Evolutionary conservation across 2,888 invertebrate genomes (phyloP).

Genomic region (Leptodirus hochenwartii): DNA sequence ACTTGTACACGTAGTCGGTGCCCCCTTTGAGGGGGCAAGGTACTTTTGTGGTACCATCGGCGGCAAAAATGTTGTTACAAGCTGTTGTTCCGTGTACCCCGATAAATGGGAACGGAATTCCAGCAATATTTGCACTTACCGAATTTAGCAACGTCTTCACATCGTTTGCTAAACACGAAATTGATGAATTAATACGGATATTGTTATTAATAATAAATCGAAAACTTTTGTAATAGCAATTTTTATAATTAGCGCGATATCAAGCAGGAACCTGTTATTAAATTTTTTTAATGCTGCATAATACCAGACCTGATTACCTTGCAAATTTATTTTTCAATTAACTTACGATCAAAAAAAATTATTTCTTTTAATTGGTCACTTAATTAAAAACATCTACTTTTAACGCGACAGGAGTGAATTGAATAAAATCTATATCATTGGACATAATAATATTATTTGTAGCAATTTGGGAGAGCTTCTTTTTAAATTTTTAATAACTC

Average conservation of each 20-base stretch:
- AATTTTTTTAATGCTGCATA: neutral
- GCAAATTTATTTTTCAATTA: too few species aligned
- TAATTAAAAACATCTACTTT: too few species aligned
- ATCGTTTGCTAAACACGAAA: constrained; percentile 30
- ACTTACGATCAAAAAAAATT: too few species aligned
- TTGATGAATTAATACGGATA: constrained; percentile 2
- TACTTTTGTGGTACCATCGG: constrained; percentile 35
- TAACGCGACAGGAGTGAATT: too few species aligned
- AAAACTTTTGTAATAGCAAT: constrained; percentile 2
- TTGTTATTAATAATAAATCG: too few species aligned
- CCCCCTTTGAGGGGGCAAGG: constrained; percentile 52
- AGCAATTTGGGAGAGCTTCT: too few species aligned
- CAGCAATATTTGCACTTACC: constrained; percentile 43
- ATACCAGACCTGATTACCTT: too few species aligned
- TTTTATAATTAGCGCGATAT: constrained; percentile 1
- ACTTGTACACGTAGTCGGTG: constrained; percentile 48
- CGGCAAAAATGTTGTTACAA: constrained; percentile 42
- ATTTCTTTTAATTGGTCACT: too few species aligned
- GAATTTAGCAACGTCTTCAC: constrained; percentile 33
- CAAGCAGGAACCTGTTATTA: neutral
- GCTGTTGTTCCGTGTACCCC: constrained; percentile 56
- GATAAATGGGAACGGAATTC: constrained; percentile 49
- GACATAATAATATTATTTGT: too few species aligned
- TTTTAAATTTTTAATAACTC: constrained; percentile 15
- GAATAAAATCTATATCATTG: too few species aligned